Conservation (phyloP, 2,113 vertebrate species). For the Pterocles orientalis region DNA sequence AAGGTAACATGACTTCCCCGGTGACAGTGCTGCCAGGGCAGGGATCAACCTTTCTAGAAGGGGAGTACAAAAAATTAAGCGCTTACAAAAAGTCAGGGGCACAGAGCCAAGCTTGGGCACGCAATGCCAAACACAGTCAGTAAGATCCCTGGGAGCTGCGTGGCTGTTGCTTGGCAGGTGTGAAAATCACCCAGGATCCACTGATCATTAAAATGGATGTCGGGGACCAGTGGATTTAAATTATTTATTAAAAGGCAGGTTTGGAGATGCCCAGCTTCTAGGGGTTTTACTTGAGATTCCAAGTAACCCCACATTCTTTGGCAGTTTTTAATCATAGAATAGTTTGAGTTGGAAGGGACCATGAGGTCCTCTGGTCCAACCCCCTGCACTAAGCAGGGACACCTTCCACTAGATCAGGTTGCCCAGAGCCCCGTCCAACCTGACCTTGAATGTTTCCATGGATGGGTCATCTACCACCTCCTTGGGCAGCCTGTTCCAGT, state of each 20-base stretch:
- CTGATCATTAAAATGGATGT: background rate
- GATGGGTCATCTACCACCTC: too few species aligned
- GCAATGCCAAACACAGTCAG: fast-evolving
- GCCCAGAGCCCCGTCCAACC: too few species aligned
- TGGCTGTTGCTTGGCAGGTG: fast-evolving
- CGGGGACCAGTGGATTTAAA: background rate
- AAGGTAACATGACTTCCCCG: constrained; percentile 81
- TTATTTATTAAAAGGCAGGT: background rate
- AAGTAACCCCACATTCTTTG: background rate
- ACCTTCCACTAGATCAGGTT: too few species aligned
- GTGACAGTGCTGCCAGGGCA: background rate
- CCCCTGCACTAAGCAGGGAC: too few species aligned
- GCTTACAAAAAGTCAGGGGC: background rate
- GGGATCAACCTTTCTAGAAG: background rate
- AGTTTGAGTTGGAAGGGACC: too few species aligned
- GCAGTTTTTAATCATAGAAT: background rate
- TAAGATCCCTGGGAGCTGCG: fast-evolving
- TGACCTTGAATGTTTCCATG: too few species aligned
- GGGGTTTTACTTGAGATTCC: background rate
- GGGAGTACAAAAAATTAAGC: background rate
- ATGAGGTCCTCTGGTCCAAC: too few species aligned
- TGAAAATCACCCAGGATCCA: background rate
- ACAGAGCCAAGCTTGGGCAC: background rate
- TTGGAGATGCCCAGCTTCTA: background rate
- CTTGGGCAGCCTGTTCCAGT: too few species aligned